These are phyloP conservation scores for Beris chalybata DNA, from an alignment of 2,888 invertebrate species.

Conservation along the genomic window DNA sequence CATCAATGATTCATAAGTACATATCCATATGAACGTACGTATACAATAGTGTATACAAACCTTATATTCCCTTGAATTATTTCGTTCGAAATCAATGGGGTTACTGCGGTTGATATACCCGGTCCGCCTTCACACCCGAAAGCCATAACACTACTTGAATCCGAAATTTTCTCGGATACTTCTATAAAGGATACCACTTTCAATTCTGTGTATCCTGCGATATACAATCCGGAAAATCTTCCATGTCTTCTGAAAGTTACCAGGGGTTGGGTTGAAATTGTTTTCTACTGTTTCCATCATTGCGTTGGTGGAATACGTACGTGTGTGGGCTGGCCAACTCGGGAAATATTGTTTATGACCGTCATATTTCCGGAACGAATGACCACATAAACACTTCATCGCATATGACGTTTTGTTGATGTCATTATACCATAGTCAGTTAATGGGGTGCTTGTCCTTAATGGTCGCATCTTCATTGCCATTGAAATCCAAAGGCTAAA, in stretches of 20 bases:
- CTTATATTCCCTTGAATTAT: neutral
- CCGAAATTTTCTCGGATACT: neutral
- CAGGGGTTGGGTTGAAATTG: neutral
- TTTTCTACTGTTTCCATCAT: neutral
- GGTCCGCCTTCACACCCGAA: neutral
- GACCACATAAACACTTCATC: constrained; percentile 36
- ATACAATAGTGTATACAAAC: neutral
- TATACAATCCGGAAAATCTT: neutral
- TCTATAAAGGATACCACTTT: constrained; percentile 3
- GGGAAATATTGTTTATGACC: constrained; percentile 33
- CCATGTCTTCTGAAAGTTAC: too few relatives aligned
- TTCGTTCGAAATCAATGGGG: neutral
- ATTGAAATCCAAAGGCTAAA: too few relatives aligned
- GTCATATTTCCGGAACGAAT: constrained; percentile 33
- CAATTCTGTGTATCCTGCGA: constrained; percentile 14
- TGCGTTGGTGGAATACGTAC: neutral
- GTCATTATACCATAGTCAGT: constrained; percentile 28
- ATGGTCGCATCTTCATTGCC: too few relatives aligned
- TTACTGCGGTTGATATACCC: constrained; percentile 3
- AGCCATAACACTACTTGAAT: neutral
- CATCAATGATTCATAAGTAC: constrained; percentile 33
- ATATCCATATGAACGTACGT: neutral
- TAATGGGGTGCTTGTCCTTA: constrained; percentile 9
- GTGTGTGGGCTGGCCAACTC: constrained; percentile 5
- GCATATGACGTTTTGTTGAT: constrained; percentile 34